phyloP scores from a whole-genome alignment of 2,888 invertebrate genomes.

The Oxytorus armatus region DNA sequence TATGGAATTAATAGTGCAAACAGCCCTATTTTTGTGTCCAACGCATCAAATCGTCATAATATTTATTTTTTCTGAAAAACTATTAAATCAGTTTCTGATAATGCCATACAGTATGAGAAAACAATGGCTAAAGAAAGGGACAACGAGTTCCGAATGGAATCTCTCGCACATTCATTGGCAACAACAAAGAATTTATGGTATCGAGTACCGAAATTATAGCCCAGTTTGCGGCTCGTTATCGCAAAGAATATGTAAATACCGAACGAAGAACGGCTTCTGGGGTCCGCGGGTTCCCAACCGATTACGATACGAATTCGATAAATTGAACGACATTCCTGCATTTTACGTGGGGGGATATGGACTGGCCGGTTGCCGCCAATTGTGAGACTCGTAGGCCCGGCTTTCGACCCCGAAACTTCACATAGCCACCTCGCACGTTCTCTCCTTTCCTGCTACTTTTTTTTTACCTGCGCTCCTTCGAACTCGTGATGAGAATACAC shows the following conservation, averaged over 20 bases:
- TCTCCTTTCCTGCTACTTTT: slow-evolving; percentile 18
- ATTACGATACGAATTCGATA: slow-evolving; percentile 62
- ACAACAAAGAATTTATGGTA: slow-evolving; percentile 17
- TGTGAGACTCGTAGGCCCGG: slow-evolving; percentile 1
- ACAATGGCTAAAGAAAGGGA: background rate
- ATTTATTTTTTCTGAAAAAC: background rate
- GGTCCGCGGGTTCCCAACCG: slow-evolving; percentile 25
- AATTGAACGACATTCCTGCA: slow-evolving; percentile 62
- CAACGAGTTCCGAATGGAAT: background rate
- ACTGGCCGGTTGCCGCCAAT: slow-evolving; percentile 6
- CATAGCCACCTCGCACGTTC: background rate
- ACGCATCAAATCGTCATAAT: background rate
- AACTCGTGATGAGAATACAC: background rate
- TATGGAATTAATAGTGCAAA: background rate
- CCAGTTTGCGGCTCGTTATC: slow-evolving; percentile 51
- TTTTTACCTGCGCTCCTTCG: background rate
- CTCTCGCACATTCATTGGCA: background rate
- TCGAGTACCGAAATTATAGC: slow-evolving; percentile 16
- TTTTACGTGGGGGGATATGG: slow-evolving; percentile 22
- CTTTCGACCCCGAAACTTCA: slow-evolving; percentile 28
- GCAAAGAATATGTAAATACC: slow-evolving; percentile 53
- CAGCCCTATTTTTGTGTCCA: too few relatives aligned
- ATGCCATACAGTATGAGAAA: background rate
- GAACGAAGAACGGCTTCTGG: slow-evolving; percentile 49
- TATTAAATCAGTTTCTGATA: background rate